phyloP scores from a whole-genome alignment of 1,140 invertebrate genomes.

The Zaprionus davidi region DNA sequence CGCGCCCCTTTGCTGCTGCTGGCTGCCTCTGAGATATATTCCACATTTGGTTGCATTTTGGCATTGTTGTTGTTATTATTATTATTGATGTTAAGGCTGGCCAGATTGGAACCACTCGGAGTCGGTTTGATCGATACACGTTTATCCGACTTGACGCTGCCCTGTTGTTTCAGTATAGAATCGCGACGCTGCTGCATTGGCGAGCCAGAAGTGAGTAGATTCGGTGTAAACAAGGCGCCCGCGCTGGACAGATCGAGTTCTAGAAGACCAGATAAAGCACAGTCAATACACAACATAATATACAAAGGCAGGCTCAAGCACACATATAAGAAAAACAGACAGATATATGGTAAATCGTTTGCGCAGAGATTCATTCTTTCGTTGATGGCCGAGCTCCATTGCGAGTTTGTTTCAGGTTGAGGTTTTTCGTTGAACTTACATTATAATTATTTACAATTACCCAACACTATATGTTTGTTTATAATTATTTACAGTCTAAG shows the following conservation, averaged over 20 bases:
- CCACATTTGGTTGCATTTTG: constrained; percentile 68
- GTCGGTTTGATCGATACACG: constrained; percentile 79
- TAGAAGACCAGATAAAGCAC: constrained; percentile 42
- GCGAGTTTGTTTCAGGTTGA: not conserved
- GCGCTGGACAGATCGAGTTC: constrained; percentile 43
- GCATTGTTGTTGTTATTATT: constrained; percentile 63
- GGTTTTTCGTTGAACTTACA: not conserved
- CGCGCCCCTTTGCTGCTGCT: constrained; percentile 55
- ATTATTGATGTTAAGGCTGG: constrained; percentile 42
- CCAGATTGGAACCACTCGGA: constrained; percentile 44
- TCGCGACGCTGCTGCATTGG: constrained; percentile 69
- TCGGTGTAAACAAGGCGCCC: constrained; percentile 27
- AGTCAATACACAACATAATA: constrained; percentile 4
- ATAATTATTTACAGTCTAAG: constrained; percentile 42
- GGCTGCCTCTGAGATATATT: constrained; percentile 72
- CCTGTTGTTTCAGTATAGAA: constrained; percentile 81
- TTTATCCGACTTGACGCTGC: constrained; percentile 77
- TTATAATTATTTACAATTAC: constrained; percentile 16
- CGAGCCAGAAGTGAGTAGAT: constrained; percentile 37
- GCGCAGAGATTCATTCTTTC: constrained; percentile 1
- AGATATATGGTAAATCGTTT: not conserved
- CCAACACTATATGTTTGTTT: constrained; percentile 15
- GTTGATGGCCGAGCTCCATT: constrained; percentile 1
- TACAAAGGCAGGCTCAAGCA: not conserved
- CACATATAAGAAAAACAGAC: not conserved